These are phyloP conservation scores for Reinhardtius hippoglossoides DNA, from an alignment of 2,113 vertebrate species.

Conservation along the genomic window DNA sequence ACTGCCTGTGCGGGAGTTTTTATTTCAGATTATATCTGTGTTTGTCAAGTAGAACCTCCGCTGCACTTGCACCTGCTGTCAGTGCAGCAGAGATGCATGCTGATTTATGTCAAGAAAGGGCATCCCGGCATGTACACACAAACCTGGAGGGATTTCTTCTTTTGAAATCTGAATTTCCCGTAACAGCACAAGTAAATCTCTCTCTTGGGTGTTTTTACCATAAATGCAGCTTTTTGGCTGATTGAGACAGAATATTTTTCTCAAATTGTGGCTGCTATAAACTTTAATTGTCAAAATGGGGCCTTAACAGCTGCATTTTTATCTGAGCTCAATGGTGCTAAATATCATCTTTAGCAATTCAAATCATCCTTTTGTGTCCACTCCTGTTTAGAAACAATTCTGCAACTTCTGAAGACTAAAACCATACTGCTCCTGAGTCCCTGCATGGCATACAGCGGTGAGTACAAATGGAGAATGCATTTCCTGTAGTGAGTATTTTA, in stretches of 20 bases:
- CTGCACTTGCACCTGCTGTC: slow-evolving; percentile 35
- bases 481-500: neutral
- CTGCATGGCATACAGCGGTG: slow-evolving; percentile 96
- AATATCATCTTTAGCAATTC: slow-evolving; percentile 8
- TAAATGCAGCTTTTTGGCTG: slow-evolving; percentile 2
- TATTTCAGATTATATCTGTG: slow-evolving; percentile 62
- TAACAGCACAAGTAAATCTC: neutral
- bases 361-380: slow-evolving; percentile 25
- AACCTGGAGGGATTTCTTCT: slow-evolving; percentile 31
- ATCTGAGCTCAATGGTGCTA: neutral
- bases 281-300: slow-evolving; percentile 15
- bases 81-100: slow-evolving; percentile 33
- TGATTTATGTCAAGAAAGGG: slow-evolving; percentile 57
- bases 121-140: slow-evolving; percentile 41
- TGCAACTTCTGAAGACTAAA: slow-evolving; percentile 88
- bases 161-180: slow-evolving; percentile 27
- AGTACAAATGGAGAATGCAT: slow-evolving; percentile 36
- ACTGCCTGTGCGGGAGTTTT: slow-evolving; percentile 33
- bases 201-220: neutral
- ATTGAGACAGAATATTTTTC: slow-evolving; percentile 16
- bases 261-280: slow-evolving; percentile 6
- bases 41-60: slow-evolving; percentile 55
- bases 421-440: slow-evolving; percentile 91
- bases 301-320: slow-evolving; percentile 19
- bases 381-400: slow-evolving; percentile 86